Evolutionary conservation across 1,140 invertebrate genomes (phyloP), one percentile per base, ranked within the genome.

Genomic region (Chymomyza costata): DNA sequence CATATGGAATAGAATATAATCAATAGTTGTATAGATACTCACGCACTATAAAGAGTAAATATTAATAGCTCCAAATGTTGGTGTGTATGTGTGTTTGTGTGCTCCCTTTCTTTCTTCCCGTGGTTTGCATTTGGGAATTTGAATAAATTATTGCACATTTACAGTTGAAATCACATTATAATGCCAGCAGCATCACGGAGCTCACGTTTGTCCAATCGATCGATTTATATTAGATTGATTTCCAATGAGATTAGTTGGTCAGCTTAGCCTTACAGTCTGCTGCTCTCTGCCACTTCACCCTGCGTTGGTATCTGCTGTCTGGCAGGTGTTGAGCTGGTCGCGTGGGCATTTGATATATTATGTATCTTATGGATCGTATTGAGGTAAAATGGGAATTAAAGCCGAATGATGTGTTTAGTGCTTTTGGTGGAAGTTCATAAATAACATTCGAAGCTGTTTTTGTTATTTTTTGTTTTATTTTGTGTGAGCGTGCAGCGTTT

Each of bases 121-220:
- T 25, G 3, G 3, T 3, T 25, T 5, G 39, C 70, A 63, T 76
- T 76, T 58, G 70, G 70, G 70, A 63, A 76, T 76, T 78, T 76
- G 58, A 78, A 76, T 76, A 76, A 76, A 78, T 76, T 76, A 76
- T 76, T 76, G 70, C 70, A 78, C 70, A 76, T 76, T 78, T 76
- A 76, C 70, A 76, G 71, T 61, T 63, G 39, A 62, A 66, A 70
- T 70, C 71, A 78, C 66, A 76, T 78, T 76, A 57, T 66, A 78
- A 76, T 71, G 56, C 62, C 56, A 19, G 8, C 21, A 25, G 44
- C 55, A 55, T 19, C 56, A 54, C 52, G 57, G 54, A 54, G 43
- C 60, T 30, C 57, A 61, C 55, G 57, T 61, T 50, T 54, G 52
- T 64, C 46, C 55, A 64, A 49, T 76, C 73, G 73, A 74, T 60